These are phyloP conservation scores for Dicranocentrus wangi DNA, from an alignment of 2,888 invertebrate genomes.

Conservation along the genomic window DNA sequence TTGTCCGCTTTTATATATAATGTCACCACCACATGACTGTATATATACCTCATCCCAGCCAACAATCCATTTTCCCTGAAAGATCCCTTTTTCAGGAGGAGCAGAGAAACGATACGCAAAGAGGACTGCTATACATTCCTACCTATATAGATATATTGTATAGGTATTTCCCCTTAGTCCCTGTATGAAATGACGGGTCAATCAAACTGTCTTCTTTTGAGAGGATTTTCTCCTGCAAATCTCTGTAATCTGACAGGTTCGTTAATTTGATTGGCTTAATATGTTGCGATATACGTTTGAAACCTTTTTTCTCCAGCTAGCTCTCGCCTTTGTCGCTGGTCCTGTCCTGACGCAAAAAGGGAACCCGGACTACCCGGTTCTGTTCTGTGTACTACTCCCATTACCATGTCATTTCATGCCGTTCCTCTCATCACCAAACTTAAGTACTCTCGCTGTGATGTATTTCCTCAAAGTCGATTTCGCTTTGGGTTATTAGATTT, in stretches of 20 bases:
- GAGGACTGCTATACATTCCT: too few relatives aligned
- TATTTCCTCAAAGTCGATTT: slow-evolving; percentile 44
- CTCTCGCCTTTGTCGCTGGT: too few relatives aligned
- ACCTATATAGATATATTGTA: too few relatives aligned
- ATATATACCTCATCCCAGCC: background rate
- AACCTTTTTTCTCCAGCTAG: slow-evolving; percentile 1
- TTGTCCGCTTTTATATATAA: too few relatives aligned
- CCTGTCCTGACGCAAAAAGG: too few relatives aligned
- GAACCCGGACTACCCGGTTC: too few relatives aligned
- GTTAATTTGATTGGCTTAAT: slow-evolving; percentile 60
- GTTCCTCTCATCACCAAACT: slow-evolving; percentile 4
- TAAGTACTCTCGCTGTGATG: slow-evolving; percentile 38
- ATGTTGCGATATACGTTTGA: slow-evolving; percentile 12
- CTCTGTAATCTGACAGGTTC: slow-evolving; percentile 54
- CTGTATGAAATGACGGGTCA: slow-evolving; percentile 48
- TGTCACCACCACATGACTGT: too few relatives aligned
- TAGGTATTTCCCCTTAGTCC: too few relatives aligned
- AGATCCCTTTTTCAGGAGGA: background rate
- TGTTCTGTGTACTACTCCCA: too few relatives aligned
- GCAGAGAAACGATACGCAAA: too few relatives aligned
- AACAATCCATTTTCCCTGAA: background rate
- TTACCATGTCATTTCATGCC: slow-evolving; percentile 45
- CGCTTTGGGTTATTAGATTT: slow-evolving; percentile 49
- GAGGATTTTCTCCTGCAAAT: slow-evolving; percentile 38
- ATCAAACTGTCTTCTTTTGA: slow-evolving; percentile 55